Evolutionary conservation across 2,797 vertebrate species (phyloP), one percentile per base, ranked within the genome.

Genomic region (Limnodromus scolopaceus): DNA sequence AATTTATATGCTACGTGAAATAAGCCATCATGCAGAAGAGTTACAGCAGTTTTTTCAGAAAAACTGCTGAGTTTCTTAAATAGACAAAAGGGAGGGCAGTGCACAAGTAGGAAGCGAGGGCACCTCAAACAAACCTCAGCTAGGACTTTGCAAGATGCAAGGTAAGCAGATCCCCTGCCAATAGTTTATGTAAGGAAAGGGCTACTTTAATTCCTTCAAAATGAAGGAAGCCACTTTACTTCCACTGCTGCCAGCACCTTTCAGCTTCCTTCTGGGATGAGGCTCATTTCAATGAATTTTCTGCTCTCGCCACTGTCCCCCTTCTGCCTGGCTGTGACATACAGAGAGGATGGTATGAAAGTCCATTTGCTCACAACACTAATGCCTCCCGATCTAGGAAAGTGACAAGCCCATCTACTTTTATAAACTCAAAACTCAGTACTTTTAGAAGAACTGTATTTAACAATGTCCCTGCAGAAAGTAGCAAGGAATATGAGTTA

Each of bases 291-390:
- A 66, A 1, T 16, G n/a, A 32, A 3, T 69, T 75, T 38, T 53
- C 23, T 64, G 32, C 54, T 82, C 66, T 51, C 65, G 10, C 15
- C 25, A 8, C 11, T 17, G 3, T 66, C 16, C 24, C 14, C 8
- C 7, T 63, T 71, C 16, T 60, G 16, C 13, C 14, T 5, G 1
- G 2, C 74, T 79, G 46, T 45, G n/a, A 0, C 0, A 0, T 70
- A 66, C 22, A 19, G 38, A 36, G 11, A 63, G 34, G 71, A 5
- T 43, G 51, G 8, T 18, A 1, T 49, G 13, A 18, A 9, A 51
- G 45, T 46, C 54, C 18, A 23, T 61, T 57, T 43, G 24, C 78
- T 54, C 54, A 61, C 13, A 41, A 12, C 9, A 12, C 4, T 54
- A 39, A 30, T 54, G 41, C 22, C 45, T 88, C 77, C 38, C 41